Evolutionary conservation across 2,113 vertebrate species (phyloP).

Genomic region (Electrona antarctica): DNA sequence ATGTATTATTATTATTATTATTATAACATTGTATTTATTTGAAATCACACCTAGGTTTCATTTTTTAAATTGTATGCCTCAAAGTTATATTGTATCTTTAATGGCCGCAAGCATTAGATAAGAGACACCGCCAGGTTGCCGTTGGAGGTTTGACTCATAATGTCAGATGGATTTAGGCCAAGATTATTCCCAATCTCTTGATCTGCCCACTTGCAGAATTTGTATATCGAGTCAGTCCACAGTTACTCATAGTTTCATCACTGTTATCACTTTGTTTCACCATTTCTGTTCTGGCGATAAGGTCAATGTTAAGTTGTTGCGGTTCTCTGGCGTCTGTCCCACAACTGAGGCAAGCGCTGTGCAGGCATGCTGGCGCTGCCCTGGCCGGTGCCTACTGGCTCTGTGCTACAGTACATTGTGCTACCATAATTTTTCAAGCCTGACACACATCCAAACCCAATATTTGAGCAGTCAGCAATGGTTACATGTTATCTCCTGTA

Average conservation of each 20-base stretch:
- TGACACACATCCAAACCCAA: constrained; percentile 55
- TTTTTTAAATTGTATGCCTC: neutral
- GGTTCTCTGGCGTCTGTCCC: constrained; percentile 17
- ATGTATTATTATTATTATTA: too few relatives aligned
- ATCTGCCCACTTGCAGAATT: neutral
- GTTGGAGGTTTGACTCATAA: too few relatives aligned
- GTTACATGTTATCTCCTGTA: constrained; percentile 41
- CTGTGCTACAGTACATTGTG: constrained; percentile 24
- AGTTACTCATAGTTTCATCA: constrained; percentile 9
- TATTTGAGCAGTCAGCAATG: constrained; percentile 29
- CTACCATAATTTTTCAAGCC: constrained; percentile 28
- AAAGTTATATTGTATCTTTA: neutral
- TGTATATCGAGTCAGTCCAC: neutral
- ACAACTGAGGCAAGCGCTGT: neutral
- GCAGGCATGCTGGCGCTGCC: constrained; percentile 8
- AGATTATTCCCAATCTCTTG: too few relatives aligned
- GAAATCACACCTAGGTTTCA: neutral
- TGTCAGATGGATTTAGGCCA: too few relatives aligned
- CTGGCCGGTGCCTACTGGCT: constrained; percentile 15
- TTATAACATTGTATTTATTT: neutral
- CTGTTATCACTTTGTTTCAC: constrained; percentile 24
- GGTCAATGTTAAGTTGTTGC: neutral
- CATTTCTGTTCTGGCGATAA: neutral
- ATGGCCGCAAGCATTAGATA: too few relatives aligned
- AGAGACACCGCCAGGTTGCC: too few relatives aligned